Percentiles rank a stretch among this genome's conserved stretches.
Evolutionary conservation across 2,797 vertebrate species (phyloP).

Genomic region (Remorina albescens): DNA sequence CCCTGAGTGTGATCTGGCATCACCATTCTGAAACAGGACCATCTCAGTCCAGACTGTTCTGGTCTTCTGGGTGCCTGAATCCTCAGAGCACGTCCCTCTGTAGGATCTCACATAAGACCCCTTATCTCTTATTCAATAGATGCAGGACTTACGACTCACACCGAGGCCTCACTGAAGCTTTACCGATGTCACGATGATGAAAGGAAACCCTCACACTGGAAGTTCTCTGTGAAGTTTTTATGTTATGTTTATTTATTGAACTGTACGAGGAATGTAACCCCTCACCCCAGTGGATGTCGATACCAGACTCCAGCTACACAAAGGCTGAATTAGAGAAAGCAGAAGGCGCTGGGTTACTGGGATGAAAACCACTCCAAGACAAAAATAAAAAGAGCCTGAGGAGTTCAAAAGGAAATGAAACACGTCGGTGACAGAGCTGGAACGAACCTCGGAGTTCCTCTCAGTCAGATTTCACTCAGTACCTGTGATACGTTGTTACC

Average conservation of each 20-base stretch:
- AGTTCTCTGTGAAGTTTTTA: not conserved
- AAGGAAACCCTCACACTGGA: not conserved
- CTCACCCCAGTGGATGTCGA: not conserved
- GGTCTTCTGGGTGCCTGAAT: too few relatives aligned
- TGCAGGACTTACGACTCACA: too few relatives aligned
- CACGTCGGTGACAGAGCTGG: not conserved
- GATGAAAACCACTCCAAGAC: not conserved
- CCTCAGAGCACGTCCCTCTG: too few relatives aligned
- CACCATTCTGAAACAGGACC: too few relatives aligned
- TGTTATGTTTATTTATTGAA: not conserved
- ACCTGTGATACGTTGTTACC: conserved; percentile 20
- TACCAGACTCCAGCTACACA: not conserved
- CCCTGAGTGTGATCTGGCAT: too few relatives aligned
- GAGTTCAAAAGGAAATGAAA: not conserved
- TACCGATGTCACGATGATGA: not conserved
- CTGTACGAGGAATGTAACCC: not conserved
- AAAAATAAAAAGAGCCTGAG: not conserved
- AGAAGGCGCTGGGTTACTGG: not conserved
- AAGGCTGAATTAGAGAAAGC: not conserved
- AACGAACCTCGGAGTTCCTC: not conserved
- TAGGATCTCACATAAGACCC: too few relatives aligned
- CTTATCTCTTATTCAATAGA: too few relatives aligned
- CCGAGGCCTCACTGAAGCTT: too few relatives aligned
- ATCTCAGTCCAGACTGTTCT: too few relatives aligned
- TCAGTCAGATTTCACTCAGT: not conserved